Percentiles rank a stretch among this genome's conserved stretches.
These are phyloP conservation scores for Strigamia transsilvanica DNA, from an alignment of 2,888 invertebrate species.

Conservation along the genomic window DNA sequence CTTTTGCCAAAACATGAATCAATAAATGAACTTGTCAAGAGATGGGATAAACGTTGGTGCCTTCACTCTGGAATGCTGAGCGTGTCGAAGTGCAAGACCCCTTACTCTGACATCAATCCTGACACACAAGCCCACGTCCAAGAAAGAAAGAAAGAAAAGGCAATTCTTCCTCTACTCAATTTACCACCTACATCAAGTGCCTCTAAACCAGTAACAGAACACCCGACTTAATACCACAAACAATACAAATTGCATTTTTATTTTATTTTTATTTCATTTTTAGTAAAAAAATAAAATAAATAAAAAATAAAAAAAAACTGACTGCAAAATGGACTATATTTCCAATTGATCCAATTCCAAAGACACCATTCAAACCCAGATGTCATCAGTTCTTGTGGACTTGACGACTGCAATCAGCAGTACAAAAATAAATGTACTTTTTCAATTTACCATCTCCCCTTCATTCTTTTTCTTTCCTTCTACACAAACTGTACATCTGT, in stretches of 20 bases:
- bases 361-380: conserved; percentile 9
- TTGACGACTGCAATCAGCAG: conserved; percentile 11
- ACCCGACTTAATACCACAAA: not conserved
- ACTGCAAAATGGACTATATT: not conserved
- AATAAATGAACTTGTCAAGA: conserved; percentile 30
- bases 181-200: not conserved
- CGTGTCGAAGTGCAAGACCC: conserved; percentile 30
- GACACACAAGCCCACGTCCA: conserved; percentile 7
- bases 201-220: not conserved
- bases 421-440: conserved; percentile 4
- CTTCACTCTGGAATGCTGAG: conserved; percentile 26
- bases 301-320: not conserved
- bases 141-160: not conserved
- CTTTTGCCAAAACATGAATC: not conserved
- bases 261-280: not conserved
- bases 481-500: not conserved
- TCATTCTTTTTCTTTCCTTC: not conserved
- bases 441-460: conserved; percentile 7
- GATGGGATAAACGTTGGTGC: conserved; percentile 21
- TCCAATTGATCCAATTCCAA: not conserved
- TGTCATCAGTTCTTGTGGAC: conserved; percentile 16
- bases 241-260: too few species aligned
- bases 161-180: conserved; percentile 1
- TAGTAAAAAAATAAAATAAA: too few species aligned
- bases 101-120: conserved; percentile 20